phyloP scores from a whole-genome alignment of 2,888 invertebrate species.

The Ryuthela nishihirai region DNA sequence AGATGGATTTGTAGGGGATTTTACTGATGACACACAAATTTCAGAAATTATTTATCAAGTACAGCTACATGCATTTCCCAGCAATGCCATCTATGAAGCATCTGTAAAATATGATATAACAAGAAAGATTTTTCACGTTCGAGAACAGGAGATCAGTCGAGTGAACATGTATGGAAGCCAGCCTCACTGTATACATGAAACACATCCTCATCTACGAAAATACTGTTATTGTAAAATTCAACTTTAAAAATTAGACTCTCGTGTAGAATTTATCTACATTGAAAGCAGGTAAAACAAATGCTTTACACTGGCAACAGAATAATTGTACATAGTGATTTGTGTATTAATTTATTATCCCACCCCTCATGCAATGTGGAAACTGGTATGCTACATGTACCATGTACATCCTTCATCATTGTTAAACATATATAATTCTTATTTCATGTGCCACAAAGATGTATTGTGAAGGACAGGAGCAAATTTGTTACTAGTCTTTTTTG shows the following conservation, averaged over 20 bases:
- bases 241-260: constrained; percentile 49
- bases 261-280: too few relatives aligned
- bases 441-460: too few relatives aligned
- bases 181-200: constrained; percentile 70
- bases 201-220: constrained; percentile 70
- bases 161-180: constrained; percentile 78
- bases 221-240: constrained; percentile 71
- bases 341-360: too few relatives aligned
- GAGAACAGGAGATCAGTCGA: constrained; percentile 68
- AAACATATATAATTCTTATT: too few relatives aligned
- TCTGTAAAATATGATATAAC: constrained; percentile 63
- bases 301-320: too few relatives aligned
- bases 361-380: too few relatives aligned
- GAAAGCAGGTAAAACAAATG: too few relatives aligned
- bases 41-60: constrained; percentile 69
- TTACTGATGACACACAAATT: constrained; percentile 61
- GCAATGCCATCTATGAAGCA: constrained; percentile 75
- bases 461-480: too few relatives aligned
- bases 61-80: constrained; percentile 69
- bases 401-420: too few relatives aligned
- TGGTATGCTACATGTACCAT: too few relatives aligned
- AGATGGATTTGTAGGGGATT: constrained; percentile 80
- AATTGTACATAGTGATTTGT: too few relatives aligned
- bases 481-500: too few relatives aligned
- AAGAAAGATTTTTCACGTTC: constrained; percentile 60